A percentile compares a stretch with the other conserved stretches of the same genome.
Conservation (phyloP, 2,888 invertebrate species). For the Athalia cordata region DNA sequence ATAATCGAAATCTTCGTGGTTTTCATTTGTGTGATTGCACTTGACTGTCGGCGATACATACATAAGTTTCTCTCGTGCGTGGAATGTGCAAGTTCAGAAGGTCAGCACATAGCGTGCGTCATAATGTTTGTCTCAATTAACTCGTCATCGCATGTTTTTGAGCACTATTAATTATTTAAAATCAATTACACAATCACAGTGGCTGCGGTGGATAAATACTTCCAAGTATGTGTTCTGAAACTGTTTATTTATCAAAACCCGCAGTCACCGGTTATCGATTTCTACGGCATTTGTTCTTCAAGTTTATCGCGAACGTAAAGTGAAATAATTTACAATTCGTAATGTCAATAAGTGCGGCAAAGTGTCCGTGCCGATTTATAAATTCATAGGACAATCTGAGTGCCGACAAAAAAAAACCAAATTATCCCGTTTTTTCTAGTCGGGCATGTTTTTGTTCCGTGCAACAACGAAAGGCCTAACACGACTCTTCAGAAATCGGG, state of each 20-base stretch:
- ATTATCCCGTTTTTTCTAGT: background rate
- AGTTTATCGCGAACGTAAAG: conserved; percentile 18
- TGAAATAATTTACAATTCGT: conserved; percentile 25
- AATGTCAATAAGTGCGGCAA: conserved; percentile 27
- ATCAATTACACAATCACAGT: background rate
- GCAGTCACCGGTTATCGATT: background rate
- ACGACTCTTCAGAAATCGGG: conserved; percentile 19
- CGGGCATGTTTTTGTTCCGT: conserved; percentile 12
- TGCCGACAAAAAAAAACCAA: background rate
- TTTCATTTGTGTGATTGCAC: background rate
- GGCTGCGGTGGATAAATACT: background rate
- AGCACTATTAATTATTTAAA: background rate
- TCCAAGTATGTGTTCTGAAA: too few species aligned
- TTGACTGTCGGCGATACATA: conserved; percentile 1
- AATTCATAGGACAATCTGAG: background rate
- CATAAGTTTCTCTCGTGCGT: background rate
- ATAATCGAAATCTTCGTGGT: too few species aligned
- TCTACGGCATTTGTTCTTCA: conserved; percentile 18
- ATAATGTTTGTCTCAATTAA: conserved; percentile 23
- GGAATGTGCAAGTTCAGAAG: conserved; percentile 8
- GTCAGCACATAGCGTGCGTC: conserved; percentile 34
- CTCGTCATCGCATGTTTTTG: background rate
- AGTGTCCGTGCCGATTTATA: background rate
- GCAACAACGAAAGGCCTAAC: background rate
- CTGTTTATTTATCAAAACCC: too few species aligned